These are phyloP conservation scores for Loriculus beryllinus DNA, from an alignment of 2,797 vertebrate genomes.

Conservation along the genomic window DNA sequence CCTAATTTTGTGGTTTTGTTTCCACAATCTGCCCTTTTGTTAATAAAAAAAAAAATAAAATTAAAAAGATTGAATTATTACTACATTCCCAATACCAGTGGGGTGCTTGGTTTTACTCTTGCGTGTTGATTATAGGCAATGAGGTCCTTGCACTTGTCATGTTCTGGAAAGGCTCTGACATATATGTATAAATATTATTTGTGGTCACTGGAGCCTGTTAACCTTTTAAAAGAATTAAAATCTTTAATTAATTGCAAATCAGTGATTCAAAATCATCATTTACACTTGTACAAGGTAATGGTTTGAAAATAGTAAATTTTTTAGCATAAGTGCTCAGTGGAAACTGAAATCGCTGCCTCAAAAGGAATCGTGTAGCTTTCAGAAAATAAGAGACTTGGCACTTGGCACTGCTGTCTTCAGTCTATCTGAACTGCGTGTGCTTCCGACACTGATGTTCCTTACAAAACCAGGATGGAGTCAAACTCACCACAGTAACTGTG, in stretches of 20 bases:
- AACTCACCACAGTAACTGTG: neutral
- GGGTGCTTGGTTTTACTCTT: neutral
- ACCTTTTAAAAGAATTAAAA: slow-evolving; percentile 23
- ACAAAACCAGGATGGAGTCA: neutral
- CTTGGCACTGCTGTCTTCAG: neutral
- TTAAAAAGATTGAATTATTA: neutral
- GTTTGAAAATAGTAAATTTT: neutral
- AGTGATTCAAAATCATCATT: neutral
- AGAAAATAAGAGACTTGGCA: neutral
- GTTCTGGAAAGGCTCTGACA: neutral
- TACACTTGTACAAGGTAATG: neutral
- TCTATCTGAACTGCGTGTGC: neutral
- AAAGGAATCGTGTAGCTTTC: neutral
- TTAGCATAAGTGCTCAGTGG: neutral
- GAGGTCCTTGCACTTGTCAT: neutral
- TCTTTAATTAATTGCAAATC: neutral
- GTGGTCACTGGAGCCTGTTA: neutral
- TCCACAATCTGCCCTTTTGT: neutral
- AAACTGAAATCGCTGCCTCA: neutral
- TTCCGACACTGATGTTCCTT: neutral
- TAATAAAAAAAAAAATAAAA: neutral
- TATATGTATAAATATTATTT: neutral
- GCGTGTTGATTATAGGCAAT: neutral
- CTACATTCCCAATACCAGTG: neutral
- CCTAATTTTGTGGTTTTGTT: neutral